These are phyloP conservation scores for Agrochola lota DNA, from an alignment of 2,888 invertebrate genomes.

Conservation along the genomic window DNA sequence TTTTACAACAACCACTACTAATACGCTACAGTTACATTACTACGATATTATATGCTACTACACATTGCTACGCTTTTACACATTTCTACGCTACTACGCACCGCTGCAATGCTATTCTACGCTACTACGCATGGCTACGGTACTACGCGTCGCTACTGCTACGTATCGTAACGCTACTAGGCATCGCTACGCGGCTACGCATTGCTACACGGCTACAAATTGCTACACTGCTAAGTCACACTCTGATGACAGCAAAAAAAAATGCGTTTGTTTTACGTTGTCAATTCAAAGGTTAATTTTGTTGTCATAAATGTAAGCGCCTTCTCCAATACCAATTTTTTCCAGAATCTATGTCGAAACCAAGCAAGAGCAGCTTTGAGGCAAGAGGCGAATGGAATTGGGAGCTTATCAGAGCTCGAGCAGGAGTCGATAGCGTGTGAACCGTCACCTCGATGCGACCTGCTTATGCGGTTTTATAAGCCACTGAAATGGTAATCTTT, in stretches of 20 bases:
- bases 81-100: background rate
- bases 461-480: slow-evolving; percentile 8
- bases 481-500: slow-evolving; percentile 1
- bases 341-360: slow-evolving; percentile 33
- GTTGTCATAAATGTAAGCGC: background rate
- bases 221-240: no score
- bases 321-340: slow-evolving; percentile 33
- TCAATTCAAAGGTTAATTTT: background rate
- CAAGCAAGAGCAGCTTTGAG: slow-evolving; percentile 63
- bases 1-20: no score
- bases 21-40: background rate
- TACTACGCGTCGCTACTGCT: background rate
- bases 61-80: background rate
- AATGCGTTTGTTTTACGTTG: background rate
- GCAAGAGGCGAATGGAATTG: slow-evolving; percentile 65
- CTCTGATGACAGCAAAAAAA: background rate
- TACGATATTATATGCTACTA: background rate
- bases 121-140: background rate
- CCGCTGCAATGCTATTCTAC: background rate
- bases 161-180: no score
- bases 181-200: background rate
- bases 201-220: no score
- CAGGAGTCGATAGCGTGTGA: slow-evolving; percentile 55
- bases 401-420: slow-evolving; percentile 63
- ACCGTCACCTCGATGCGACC: slow-evolving; percentile 28